These are phyloP conservation scores for Tenthredo notha DNA, from an alignment of 2,888 invertebrate species.

Conservation along the genomic window DNA sequence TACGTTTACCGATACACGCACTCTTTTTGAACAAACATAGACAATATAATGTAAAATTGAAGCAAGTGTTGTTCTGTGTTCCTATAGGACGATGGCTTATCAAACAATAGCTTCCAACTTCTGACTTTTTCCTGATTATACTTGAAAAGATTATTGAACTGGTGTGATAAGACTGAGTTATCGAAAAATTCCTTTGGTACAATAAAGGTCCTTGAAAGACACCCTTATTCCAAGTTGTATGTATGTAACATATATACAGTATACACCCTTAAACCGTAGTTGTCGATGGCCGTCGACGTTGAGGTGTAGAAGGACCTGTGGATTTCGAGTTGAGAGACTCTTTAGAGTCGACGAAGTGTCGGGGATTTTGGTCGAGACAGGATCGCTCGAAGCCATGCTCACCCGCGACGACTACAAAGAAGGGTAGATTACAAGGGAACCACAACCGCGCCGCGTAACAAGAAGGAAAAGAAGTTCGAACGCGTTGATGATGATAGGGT, in stretches of 20 bases:
- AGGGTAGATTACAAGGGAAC: constrained; percentile 37
- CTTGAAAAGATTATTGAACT: not conserved
- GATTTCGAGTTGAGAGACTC: constrained; percentile 44
- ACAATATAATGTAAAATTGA: not conserved
- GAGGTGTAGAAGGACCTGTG: constrained; percentile 44
- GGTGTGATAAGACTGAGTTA: not conserved
- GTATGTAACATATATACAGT: not conserved
- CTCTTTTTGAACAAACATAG: not conserved
- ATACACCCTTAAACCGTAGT: not conserved
- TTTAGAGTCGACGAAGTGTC: constrained; percentile 41
- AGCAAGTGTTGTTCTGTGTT: not conserved
- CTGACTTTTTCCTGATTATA: not conserved
- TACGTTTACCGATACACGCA: no score
- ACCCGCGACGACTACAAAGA: constrained; percentile 64
- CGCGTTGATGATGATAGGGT: not conserved
- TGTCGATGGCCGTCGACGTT: constrained; percentile 53
- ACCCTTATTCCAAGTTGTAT: not conserved
- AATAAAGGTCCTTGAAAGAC: not conserved
- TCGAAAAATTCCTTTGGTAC: not conserved
- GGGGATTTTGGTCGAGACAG: constrained; percentile 38
- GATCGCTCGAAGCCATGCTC: constrained; percentile 64
- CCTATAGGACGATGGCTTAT: no score
- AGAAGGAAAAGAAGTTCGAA: not conserved
- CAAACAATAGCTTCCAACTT: not conserved
- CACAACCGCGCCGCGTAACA: constrained; percentile 17